A percentile compares a stretch with the other conserved stretches of the same genome.
Evolutionary conservation across 2,113 vertebrate genomes (phyloP).

Genomic region (Rhodinocichla rosea): DNA sequence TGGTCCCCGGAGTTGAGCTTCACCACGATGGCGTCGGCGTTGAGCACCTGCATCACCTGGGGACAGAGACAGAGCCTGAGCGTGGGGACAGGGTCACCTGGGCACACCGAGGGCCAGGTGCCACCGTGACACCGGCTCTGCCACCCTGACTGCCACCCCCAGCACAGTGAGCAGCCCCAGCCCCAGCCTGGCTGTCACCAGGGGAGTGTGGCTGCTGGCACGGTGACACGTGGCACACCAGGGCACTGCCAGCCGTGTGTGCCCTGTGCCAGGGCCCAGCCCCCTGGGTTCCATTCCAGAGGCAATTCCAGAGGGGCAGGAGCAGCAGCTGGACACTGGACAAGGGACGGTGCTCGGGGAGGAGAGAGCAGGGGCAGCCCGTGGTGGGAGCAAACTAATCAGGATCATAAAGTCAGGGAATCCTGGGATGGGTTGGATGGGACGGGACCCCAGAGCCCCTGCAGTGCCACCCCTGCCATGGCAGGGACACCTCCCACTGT

Average conservation of each 20-base stretch:
- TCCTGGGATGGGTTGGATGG: fast-evolving
- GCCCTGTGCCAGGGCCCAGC: neutral
- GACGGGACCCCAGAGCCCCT: neutral
- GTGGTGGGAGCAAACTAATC: fast-evolving
- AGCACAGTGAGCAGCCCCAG: fast-evolving
- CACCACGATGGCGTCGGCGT: slow-evolving; percentile 92
- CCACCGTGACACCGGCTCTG: neutral
- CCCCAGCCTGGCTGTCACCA: fast-evolving
- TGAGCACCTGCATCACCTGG: slow-evolving; percentile 95
- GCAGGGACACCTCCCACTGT: neutral
- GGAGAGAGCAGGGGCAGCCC: neutral
- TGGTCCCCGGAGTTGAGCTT: slow-evolving; percentile 93
- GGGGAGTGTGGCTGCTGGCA: fast-evolving
- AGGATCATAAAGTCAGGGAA: neutral
- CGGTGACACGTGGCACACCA: fast-evolving
- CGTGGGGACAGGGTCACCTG: neutral
- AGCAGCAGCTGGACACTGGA: fast-evolving
- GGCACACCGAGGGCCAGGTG: neutral
- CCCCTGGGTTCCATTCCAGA: neutral
- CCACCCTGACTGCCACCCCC: fast-evolving
- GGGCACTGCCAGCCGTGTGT: fast-evolving
- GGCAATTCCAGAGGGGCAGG: neutral
- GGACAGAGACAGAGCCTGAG: neutral
- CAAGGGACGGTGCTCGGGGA: fast-evolving
- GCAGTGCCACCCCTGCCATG: neutral